Percentiles rank a stretch among this genome's conserved stretches.
Evolutionary conservation across 2,113 vertebrate genomes (phyloP).

Genomic region (Quiscalus mexicanus): DNA sequence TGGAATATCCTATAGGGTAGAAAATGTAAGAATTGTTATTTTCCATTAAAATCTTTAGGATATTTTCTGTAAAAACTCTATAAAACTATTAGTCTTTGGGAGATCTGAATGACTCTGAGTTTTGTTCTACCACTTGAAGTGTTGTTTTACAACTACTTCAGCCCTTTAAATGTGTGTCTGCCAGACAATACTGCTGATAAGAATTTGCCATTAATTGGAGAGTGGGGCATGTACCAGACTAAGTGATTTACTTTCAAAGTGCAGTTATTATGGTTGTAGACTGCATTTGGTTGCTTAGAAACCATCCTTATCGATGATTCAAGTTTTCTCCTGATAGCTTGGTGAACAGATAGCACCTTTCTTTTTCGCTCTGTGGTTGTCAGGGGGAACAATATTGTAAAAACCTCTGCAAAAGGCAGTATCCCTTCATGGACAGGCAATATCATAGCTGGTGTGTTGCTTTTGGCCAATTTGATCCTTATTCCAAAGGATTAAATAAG

Average conservation of each 20-base stretch:
- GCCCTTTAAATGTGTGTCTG: background rate
- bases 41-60: background rate
- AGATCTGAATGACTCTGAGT: background rate
- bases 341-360: conserved; percentile 5
- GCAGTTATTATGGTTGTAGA: background rate
- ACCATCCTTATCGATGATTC: conserved; percentile 43
- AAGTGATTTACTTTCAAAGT: conserved; percentile 10
- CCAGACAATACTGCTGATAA: conserved; percentile 13
- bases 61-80: background rate
- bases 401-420: background rate
- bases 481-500: background rate
- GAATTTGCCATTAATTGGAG: conserved; percentile 1
- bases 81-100: background rate
- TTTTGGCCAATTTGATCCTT: background rate
- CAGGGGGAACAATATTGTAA: conserved; percentile 1
- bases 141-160: background rate
- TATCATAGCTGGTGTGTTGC: background rate
- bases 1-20: background rate
- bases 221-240: background rate
- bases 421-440: background rate
- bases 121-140: background rate
- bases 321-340: conserved; percentile 17
- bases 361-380: background rate
- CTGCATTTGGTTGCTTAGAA: conserved; percentile 56
- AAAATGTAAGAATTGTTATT: background rate